These are phyloP conservation scores for Sussaba pulchella DNA, from an alignment of 2,888 invertebrate species.

Conservation along the genomic window DNA sequence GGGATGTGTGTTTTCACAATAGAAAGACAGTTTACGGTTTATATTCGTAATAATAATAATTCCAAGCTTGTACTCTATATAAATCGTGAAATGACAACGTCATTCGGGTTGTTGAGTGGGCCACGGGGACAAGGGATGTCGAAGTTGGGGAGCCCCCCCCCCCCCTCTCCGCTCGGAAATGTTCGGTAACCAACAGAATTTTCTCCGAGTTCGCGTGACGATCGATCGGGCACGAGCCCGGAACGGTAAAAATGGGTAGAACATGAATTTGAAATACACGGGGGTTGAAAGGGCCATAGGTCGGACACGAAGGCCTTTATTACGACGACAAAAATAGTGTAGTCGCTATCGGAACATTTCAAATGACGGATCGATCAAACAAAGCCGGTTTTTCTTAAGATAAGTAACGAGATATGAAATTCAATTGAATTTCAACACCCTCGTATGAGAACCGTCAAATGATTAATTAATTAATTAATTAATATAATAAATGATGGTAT, in stretches of 20 bases:
- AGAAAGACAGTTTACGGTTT: too few species aligned
- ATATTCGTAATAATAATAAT: too few species aligned
- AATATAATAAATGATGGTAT: too few species aligned
- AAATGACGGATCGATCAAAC: constrained; percentile 31
- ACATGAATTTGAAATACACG: constrained; percentile 1
- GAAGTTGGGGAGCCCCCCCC: too few species aligned
- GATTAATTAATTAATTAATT: too few species aligned
- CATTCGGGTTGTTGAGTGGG: constrained; percentile 26
- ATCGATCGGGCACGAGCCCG: constrained; percentile 39
- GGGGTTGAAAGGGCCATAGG: neutral
- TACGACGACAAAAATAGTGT: constrained; percentile 47
- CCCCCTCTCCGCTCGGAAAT: constrained; percentile 48
- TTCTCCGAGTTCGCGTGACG: constrained; percentile 33
- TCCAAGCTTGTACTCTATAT: neutral
- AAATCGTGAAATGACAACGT: too few species aligned
- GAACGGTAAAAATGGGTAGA: constrained; percentile 28
- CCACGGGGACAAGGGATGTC: constrained; percentile 4
- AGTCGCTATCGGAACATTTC: constrained; percentile 29
- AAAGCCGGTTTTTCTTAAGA: constrained; percentile 5
- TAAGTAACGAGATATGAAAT: too few species aligned
- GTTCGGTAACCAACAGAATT: constrained; percentile 54
- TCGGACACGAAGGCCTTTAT: constrained; percentile 26
- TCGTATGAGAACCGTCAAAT: too few species aligned
- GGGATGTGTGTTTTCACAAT: too few species aligned
- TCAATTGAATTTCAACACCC: too few species aligned